Conservation (phyloP, 2,797 vertebrate species). For the Microcaecilia unicolor region DNA sequence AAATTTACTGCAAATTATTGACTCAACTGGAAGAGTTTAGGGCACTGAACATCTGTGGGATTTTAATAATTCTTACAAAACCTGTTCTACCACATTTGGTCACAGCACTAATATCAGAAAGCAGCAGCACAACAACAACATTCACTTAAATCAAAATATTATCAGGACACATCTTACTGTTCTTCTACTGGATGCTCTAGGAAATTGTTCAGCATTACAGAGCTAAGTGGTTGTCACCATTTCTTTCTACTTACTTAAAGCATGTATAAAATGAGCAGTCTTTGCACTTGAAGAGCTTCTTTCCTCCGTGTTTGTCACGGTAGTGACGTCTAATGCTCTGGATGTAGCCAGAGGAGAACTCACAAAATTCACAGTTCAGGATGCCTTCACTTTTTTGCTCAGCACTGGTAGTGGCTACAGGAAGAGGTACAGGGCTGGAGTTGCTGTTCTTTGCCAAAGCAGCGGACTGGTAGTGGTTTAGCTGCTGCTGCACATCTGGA, state of each 20-base stretch:
- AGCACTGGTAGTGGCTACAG: conserved; percentile 25
- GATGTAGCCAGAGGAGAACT: conserved; percentile 97
- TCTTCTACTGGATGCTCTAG: too few relatives aligned
- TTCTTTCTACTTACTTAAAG: conserved; percentile 75
- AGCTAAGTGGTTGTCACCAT: neutral
- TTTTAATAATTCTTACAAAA: too few relatives aligned
- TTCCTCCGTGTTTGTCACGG: conserved; percentile 91
- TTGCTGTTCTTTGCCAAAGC: conserved; percentile 71
- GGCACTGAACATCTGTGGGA: too few relatives aligned
- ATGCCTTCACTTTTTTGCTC: conserved; percentile 59
- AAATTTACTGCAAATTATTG: too few relatives aligned
- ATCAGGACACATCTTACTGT: too few relatives aligned
- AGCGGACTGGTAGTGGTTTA: conserved; percentile 87
- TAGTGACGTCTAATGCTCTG: conserved; percentile 96
- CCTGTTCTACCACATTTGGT: too few relatives aligned
- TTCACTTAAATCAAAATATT: too few relatives aligned
- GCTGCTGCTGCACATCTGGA: conserved; percentile 86
- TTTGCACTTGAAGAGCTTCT: conserved; percentile 98
- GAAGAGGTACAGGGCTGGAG: conserved; percentile 58
- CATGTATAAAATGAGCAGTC: conserved; percentile 96
- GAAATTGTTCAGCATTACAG: neutral
- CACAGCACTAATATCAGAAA: too few relatives aligned
- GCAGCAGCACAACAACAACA: too few relatives aligned
- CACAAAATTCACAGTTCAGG: conserved; percentile 94
- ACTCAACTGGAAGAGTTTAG: too few relatives aligned